These are phyloP conservation scores for Acrobasis repandana DNA, from an alignment of 2,888 invertebrate species.

Conservation along the genomic window DNA sequence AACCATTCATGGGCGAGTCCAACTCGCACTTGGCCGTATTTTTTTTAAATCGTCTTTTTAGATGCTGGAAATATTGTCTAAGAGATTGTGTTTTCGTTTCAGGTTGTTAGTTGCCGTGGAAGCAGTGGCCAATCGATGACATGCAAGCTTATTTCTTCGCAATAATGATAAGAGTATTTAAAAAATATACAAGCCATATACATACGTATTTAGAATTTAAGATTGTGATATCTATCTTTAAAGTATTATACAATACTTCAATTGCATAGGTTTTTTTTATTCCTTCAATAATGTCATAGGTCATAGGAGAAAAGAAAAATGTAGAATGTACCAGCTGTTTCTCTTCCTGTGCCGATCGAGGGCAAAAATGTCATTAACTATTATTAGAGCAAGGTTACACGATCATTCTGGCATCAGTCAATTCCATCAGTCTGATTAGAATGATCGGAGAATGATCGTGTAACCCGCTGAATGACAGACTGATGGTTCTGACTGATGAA, in stretches of 20 bases:
- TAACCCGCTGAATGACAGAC: no score
- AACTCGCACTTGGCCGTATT: no score
- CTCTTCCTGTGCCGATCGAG: neutral
- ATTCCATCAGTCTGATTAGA: no score
- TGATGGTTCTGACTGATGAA: no score
- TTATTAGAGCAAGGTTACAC: no score
- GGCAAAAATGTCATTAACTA: no score
- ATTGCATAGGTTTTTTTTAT: neutral
- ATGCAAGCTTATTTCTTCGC: neutral
- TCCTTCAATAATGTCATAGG: neutral
- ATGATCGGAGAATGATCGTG: no score
- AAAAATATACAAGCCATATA: slow-evolving; percentile 27
- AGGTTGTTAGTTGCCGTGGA: slow-evolving; percentile 59
- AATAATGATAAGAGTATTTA: slow-evolving; percentile 26
- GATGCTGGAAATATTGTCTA: no score
- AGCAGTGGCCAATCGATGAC: slow-evolving; percentile 45
- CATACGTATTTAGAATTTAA: neutral
- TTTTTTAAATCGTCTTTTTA: no score
- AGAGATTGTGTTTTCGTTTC: slow-evolving; percentile 28
- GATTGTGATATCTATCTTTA: slow-evolving; percentile 18
- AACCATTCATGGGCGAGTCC: no score
- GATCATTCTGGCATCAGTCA: no score
- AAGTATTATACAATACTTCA: neutral
- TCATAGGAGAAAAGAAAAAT: neutral
- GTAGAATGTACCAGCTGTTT: neutral